These are phyloP conservation scores for Apodemia zela DNA, from an alignment of 2,888 invertebrate genomes.

Conservation along the genomic window DNA sequence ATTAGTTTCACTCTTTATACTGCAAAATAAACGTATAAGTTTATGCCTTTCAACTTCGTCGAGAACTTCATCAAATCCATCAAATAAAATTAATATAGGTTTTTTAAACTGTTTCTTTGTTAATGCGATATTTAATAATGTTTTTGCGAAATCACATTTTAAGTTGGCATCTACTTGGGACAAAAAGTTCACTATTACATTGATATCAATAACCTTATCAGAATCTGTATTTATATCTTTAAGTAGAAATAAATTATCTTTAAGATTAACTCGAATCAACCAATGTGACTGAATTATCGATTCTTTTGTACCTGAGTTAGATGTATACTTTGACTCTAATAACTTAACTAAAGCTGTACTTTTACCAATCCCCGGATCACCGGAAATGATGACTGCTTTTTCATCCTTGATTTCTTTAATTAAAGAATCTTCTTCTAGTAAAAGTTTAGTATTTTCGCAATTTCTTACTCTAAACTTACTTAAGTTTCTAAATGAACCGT, in stretches of 20 bases:
- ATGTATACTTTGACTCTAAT: background rate
- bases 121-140: background rate
- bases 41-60: background rate
- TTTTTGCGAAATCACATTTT: background rate
- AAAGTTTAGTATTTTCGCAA: background rate
- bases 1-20: background rate
- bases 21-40: background rate
- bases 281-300: conserved; percentile 15
- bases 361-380: conserved; percentile 16
- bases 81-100: background rate
- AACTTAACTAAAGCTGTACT: conserved; percentile 15
- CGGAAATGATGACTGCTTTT: conserved; percentile 3
- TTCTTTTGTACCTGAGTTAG: background rate
- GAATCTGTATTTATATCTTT: background rate
- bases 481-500: conserved; percentile 1
- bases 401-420: background rate
- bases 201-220: too few relatives aligned
- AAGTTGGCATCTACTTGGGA: background rate
- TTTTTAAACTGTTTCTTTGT: background rate
- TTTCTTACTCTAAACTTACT: background rate
- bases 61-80: background rate
- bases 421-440: conserved; percentile 1
- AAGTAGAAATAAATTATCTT: conserved; percentile 3
- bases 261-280: conserved; percentile 10
- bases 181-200: background rate